Evolutionary conservation across 2,888 invertebrate species (phyloP).

Genomic region (Cheilosia scutellata): DNA sequence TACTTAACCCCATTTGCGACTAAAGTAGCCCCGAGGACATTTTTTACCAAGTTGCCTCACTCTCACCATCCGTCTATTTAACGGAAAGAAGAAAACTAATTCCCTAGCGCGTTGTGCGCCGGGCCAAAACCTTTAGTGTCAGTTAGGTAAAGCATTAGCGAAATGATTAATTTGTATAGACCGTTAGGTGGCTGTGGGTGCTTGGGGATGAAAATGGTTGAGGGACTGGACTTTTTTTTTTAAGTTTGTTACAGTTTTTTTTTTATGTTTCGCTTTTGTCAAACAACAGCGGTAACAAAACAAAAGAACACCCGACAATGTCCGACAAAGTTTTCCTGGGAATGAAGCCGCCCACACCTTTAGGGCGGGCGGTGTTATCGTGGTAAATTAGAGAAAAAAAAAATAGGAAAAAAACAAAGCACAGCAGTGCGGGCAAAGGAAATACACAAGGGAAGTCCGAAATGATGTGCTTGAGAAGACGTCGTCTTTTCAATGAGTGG

Average conservation of each 20-base stretch:
- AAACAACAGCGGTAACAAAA: conserved; percentile 66
- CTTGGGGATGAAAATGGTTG: conserved; percentile 19
- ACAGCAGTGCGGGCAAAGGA: conserved; percentile 14
- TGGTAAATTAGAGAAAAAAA: conserved; percentile 67
- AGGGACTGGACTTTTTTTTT: conserved; percentile 24
- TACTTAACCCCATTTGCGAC: conserved; percentile 69
- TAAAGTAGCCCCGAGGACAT: conserved; percentile 68
- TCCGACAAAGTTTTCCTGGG: conserved; percentile 48
- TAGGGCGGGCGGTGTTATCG: conserved; percentile 42
- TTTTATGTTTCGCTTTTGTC: conserved; percentile 59
- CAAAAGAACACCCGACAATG: conserved; percentile 49
- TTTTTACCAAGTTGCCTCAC: conserved; percentile 26
- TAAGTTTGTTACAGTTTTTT: conserved; percentile 40
- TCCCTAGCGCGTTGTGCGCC: conserved; percentile 52
- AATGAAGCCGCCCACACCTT: conserved; percentile 27
- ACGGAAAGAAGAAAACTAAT: conserved; percentile 56
- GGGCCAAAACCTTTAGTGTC: conserved; percentile 72
- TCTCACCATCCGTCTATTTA: neutral
- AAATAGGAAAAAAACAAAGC: conserved; percentile 30
- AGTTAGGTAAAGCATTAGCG: conserved; percentile 75
- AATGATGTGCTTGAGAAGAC: conserved; percentile 71
- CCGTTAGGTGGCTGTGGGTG: conserved; percentile 12
- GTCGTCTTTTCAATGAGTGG: conserved; percentile 69
- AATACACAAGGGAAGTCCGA: conserved; percentile 62
- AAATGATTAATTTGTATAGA: conserved; percentile 72